A percentile compares a stretch with the other conserved stretches of the same genome.
phyloP scores from a whole-genome alignment of 1,140 invertebrate genomes.

The Calycopis cecrops region DNA sequence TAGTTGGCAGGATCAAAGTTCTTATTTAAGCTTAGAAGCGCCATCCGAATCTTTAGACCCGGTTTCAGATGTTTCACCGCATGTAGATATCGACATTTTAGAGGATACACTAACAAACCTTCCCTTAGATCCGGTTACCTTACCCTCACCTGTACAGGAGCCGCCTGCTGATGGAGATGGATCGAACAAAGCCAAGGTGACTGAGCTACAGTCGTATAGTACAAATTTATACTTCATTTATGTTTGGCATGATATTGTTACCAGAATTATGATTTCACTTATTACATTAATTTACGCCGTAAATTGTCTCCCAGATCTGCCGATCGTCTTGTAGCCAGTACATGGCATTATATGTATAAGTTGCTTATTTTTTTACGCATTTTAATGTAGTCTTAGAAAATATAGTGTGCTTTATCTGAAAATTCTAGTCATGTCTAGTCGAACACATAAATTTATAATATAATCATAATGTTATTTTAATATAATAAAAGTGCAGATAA shows the following conservation, averaged over 20 bases:
- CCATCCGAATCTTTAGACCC: conserved; percentile 38
- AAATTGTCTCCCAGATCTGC: conserved; percentile 48
- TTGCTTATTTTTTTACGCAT: conserved; percentile 44
- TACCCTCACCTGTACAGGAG: conserved; percentile 56
- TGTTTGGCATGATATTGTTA: conserved; percentile 72
- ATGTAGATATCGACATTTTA: conserved; percentile 37
- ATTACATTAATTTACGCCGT: conserved; percentile 57
- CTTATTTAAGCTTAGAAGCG: conserved; percentile 80
- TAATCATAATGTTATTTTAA: conserved; percentile 41
- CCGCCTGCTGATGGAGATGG: conserved; percentile 36
- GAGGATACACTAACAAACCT: conserved; percentile 70
- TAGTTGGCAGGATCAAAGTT: conserved; percentile 89
- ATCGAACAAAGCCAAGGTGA: conserved; percentile 62
- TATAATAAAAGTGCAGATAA: conserved; percentile 48
- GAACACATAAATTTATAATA: conserved; percentile 22
- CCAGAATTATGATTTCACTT: conserved; percentile 66
- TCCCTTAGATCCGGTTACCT: conserved; percentile 43
- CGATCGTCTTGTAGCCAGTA: conserved; percentile 68
- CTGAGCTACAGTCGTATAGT: conserved; percentile 69
- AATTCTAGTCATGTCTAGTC: conserved; percentile 69
- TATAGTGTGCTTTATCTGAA: conserved; percentile 38
- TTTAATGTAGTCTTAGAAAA: conserved; percentile 42
- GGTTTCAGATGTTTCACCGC: conserved; percentile 31
- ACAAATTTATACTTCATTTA: conserved; percentile 66
- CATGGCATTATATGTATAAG: conserved; percentile 41